Evolutionary conservation across 2,888 invertebrate species (phyloP), one percentile per base, ranked within the genome.

Genomic region (Bembecia ichneumoniformis): DNA sequence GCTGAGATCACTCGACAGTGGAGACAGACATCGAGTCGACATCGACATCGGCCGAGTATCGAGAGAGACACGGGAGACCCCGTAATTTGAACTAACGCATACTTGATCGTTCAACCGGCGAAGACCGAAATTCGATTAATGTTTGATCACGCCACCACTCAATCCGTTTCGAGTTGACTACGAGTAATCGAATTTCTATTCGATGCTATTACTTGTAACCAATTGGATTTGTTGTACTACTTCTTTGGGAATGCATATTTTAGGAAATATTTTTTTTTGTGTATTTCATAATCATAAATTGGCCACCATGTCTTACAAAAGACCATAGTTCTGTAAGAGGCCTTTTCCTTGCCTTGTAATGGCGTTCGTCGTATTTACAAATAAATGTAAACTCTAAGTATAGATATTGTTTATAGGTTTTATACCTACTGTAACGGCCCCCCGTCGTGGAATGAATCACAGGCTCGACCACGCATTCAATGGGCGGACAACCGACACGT

Each of bases 121-220:
- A 70, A 74, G 69, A 74, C 74, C 75, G 74, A 81, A 76, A 84
- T 82, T 78, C 82, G 81, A 84, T 84, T 82, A 82, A 80, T 74
- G 77, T 74, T 79, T 68, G 72, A 76, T 65, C 67, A 68, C 64
- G 63, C 68, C 66, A 64, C 72, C 68, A 71, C 69, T 71, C 71
- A 67, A 70, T 66, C 64, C 60, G 64, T 64, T 72, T 73, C 71
- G 64, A 77, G 71, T 72, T 71, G 68, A 68, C 66, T 70, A 64
- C 66, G 62, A 71, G 66, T 77, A 76, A 76, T 77, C 70, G 72
- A 74, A 77, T 74, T 66, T 66, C 66, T 61, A 71, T 71, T 69
- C 59, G 60, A 64, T 40, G 13, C 40, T 7, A 28, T 28, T 58
- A 60, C 61, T 58, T 56, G 60, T 56, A 55, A 34, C 47, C 17